A percentile compares a stretch with the other conserved stretches of the same genome.
phyloP scores from a whole-genome alignment of 2,888 invertebrate species.

The Hypercompe scribonia region DNA sequence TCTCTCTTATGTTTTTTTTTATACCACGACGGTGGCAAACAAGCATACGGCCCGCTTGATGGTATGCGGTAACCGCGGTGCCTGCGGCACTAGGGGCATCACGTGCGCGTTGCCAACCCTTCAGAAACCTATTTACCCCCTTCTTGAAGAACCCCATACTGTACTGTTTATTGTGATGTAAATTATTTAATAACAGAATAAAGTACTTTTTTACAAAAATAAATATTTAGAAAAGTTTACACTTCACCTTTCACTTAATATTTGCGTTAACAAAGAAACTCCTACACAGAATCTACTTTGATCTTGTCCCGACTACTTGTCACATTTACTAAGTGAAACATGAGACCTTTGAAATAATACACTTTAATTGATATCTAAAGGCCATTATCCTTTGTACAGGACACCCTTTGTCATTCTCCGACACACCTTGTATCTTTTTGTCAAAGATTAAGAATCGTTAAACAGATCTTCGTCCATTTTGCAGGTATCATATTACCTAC shows the following conservation, averaged over 20 bases:
- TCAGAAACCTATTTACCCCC: too few relatives aligned
- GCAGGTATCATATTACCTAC: not conserved
- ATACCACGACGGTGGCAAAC: too few relatives aligned
- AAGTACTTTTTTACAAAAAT: not conserved
- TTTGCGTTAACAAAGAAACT: not conserved
- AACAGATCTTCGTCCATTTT: not conserved
- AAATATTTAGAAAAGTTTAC: not conserved
- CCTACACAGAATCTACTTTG: slow-evolving; percentile 3
- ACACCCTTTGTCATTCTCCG: slow-evolving; percentile 19
- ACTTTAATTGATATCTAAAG: slow-evolving; percentile 33
- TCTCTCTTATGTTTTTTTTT: too few relatives aligned
- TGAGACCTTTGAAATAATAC: slow-evolving; percentile 31
- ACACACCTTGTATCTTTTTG: slow-evolving; percentile 7
- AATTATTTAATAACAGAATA: too few relatives aligned
- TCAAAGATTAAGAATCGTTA: slow-evolving; percentile 14
- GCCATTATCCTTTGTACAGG: slow-evolving; percentile 31
- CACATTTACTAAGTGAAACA: slow-evolving; percentile 16
- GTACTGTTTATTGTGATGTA: too few relatives aligned
- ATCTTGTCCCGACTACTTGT: slow-evolving; percentile 1
- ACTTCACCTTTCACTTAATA: not conserved
- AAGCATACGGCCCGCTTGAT: too few relatives aligned
- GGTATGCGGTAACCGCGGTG: too few relatives aligned
- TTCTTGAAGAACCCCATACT: too few relatives aligned
- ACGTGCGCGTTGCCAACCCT: too few relatives aligned
- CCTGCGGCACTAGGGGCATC: too few relatives aligned